phyloP scores from a whole-genome alignment of 2,797 vertebrate species.

The Champsocephalus gunnari region DNA sequence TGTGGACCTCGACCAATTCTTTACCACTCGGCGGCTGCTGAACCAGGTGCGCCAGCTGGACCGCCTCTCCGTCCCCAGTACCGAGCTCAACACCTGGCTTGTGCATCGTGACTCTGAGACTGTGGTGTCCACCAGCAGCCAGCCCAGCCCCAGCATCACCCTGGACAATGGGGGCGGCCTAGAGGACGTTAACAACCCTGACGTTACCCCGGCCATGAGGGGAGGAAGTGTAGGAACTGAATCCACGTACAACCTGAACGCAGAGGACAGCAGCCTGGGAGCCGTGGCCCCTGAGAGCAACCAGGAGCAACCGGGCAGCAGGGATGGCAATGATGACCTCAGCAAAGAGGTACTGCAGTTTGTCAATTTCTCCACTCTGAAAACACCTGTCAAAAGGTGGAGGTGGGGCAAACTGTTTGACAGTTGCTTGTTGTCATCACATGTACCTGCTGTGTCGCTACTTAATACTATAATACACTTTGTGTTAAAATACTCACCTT shows the following conservation, averaged over 20 bases:
- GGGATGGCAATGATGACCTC: constrained; percentile 89
- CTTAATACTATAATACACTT: neutral
- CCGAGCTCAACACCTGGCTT: constrained; percentile 95
- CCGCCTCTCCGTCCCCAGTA: constrained; percentile 93
- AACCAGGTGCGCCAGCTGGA: constrained; percentile 96
- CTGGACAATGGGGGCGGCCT: constrained; percentile 91
- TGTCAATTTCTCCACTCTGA: constrained; percentile 9
- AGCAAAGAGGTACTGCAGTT: constrained; percentile 93
- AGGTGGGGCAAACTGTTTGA: neutral
- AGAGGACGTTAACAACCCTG: constrained; percentile 89
- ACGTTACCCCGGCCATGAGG: constrained; percentile 90
- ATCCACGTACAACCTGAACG: constrained; percentile 89
- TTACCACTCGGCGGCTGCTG: constrained; percentile 92
- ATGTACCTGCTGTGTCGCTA: neutral
- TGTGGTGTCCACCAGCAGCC: constrained; percentile 88
- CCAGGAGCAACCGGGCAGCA: constrained; percentile 82
- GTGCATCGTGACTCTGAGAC: constrained; percentile 96
- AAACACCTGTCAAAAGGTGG: constrained; percentile 8
- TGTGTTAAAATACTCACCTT: too few species aligned
- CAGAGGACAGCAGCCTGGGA: constrained; percentile 90
- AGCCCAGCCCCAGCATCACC: constrained; percentile 89
- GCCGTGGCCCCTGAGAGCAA: constrained; percentile 92
- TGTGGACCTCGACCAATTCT: constrained; percentile 96
- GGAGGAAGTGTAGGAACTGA: constrained; percentile 89
- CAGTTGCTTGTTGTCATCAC: neutral